Base-by-base conservation (phyloP, 2,797 vertebrate genomes). In the Phylloscopus collybita region DNA sequence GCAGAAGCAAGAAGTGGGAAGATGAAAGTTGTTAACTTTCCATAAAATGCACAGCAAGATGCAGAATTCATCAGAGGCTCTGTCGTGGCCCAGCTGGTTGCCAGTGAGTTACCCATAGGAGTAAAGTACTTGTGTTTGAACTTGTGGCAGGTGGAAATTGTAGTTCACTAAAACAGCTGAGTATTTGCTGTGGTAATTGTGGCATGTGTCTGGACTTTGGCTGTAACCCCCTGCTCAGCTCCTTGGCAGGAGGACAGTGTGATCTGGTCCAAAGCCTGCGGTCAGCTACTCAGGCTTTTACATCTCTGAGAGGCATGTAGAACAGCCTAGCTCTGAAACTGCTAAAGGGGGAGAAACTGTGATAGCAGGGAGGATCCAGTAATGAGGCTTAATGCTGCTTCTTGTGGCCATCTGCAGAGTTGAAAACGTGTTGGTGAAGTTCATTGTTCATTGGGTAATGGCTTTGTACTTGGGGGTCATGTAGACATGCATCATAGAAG, bases 391-490 rank as follows among this genome's bases (percentile, higher is more conserved):
- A 49, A 27, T 0, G 3, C 34, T 53, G 11, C 44, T 86, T n/a
- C 0, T 50, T 9, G 6, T 54, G 32, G n/a, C 22, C 8, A 5
- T 64, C 64, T 91, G 75, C 29, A 30, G 67, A 51, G 30, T 38
- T 3, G 3, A 34, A 61, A 79, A 40, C 0, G 0, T 29, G 22
- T 32, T 53, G 53, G n/a, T 64, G 80, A 81, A 13, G 36, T 70
- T 86, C 19, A 16, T 13, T n/a, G 11, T 3, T 2, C 32, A 7
- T 42, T 65, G 22, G 45, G 38, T 84, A 60, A 45, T 22, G 30
- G 13, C 34, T 47, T 53, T 3, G 1, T 60, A 6, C 11, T 5
- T 0, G 2, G 23, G 19, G 5, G 51, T 70, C 27, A 10, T 12
- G 19, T 16, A 25, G 45, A 20, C 0, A 1, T 64, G 25, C 20